Percentiles rank a stretch among this genome's conserved stretches.
These are phyloP conservation scores for Papilio gigon DNA, from an alignment of 2,888 invertebrate species.

Conservation along the genomic window DNA sequence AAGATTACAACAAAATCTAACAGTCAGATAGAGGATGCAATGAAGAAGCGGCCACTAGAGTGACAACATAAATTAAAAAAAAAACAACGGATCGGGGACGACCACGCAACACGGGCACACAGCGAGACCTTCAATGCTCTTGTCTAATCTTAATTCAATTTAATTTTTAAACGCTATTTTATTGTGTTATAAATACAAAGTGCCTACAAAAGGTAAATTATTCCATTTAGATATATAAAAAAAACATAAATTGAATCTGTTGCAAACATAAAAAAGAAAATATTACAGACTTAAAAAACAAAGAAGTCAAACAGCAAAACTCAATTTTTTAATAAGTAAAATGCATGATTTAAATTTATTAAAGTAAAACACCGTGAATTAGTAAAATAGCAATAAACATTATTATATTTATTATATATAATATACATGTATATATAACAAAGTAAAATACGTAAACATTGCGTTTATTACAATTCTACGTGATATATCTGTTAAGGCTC, in stretches of 20 bases:
- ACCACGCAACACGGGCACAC: slow-evolving; percentile 36
- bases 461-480: background rate
- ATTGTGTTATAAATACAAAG: background rate
- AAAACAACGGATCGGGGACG: slow-evolving; percentile 10
- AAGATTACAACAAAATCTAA: slow-evolving; percentile 27
- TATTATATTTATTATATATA: background rate
- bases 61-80: slow-evolving; percentile 17
- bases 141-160: background rate
- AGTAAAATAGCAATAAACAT: background rate
- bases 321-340: no score
- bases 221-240: background rate
- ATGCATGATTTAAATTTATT: background rate
- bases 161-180: slow-evolving; percentile 1
- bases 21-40: slow-evolving; percentile 35
- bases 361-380: background rate
- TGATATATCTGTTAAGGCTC: no score
- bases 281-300: background rate
- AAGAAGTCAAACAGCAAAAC: no score
- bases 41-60: slow-evolving; percentile 31
- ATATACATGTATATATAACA: slow-evolving; percentile 3
- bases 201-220: background rate
- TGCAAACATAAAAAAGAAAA: background rate
- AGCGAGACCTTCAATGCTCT: slow-evolving; percentile 1
- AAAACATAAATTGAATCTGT: background rate
- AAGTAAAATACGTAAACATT: slow-evolving; percentile 3